These are phyloP conservation scores for Diorhabda carinulata DNA, from an alignment of 1,140 invertebrate genomes.

Conservation along the genomic window DNA sequence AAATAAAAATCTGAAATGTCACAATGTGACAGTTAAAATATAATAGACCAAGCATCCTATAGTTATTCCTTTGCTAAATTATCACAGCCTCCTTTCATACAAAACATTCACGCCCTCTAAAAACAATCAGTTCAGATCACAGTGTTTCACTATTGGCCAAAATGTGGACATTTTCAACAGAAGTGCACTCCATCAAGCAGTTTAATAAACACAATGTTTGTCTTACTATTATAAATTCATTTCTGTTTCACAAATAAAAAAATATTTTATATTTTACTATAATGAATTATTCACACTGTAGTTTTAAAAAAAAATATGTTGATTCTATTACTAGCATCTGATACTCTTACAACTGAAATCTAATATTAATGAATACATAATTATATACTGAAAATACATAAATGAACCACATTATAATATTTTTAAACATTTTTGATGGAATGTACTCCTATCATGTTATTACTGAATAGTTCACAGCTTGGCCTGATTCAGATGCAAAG, in stretches of 20 bases:
- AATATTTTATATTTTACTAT: too few species aligned
- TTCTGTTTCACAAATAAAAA: too few species aligned
- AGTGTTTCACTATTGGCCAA: slow-evolving; percentile 36
- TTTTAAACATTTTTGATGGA: slow-evolving; percentile 4
- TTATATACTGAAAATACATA: too few species aligned
- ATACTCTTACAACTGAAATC: too few species aligned
- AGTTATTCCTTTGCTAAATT: slow-evolving; percentile 22
- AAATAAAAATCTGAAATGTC: slow-evolving; percentile 1
- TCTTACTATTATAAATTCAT: too few species aligned
- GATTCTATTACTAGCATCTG: too few species aligned
- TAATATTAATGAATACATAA: background rate
- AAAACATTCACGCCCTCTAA: slow-evolving; percentile 22
- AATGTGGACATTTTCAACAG: slow-evolving; percentile 5
- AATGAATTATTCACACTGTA: too few species aligned
- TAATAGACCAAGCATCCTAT: slow-evolving; percentile 10
- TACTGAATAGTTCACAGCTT: background rate
- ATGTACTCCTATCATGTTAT: background rate
- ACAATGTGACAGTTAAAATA: background rate
- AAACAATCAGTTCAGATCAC: slow-evolving; percentile 42
- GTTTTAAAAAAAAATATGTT: too few species aligned
- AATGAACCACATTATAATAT: too few species aligned
- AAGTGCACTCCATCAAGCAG: background rate
- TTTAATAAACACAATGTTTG: too few species aligned
- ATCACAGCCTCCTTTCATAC: slow-evolving; percentile 28
- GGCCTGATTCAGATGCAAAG: slow-evolving; percentile 31